Conservation (phyloP, 2,113 vertebrate genomes). For the Archocentrus centrarchus region DNA sequence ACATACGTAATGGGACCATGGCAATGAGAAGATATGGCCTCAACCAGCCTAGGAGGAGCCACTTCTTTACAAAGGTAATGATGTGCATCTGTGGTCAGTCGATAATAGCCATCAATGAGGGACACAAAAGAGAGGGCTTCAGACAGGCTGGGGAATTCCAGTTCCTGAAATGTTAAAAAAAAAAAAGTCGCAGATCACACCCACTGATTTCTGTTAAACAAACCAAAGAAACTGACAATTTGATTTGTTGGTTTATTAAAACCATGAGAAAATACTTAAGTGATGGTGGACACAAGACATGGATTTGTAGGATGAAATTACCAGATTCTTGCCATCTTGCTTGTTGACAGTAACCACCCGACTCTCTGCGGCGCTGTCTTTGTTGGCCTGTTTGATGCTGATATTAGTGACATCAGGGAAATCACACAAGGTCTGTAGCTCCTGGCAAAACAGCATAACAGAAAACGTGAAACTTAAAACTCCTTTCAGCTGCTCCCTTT, state of each 20-base stretch:
- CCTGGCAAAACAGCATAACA: conserved; percentile 74
- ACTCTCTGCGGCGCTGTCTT: conserved; percentile 89
- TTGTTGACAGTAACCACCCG: conserved; percentile 95
- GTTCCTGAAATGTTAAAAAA: conserved; percentile 82
- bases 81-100: conserved; percentile 93
- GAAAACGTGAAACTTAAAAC: neutral
- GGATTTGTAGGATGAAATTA: conserved; percentile 61
- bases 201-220: neutral
- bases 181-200: neutral
- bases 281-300: neutral
- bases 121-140: conserved; percentile 96
- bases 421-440: conserved; percentile 93
- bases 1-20: conserved; percentile 96
- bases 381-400: conserved; percentile 92
- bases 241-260: neutral
- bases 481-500: too few species aligned
- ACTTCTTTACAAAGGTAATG: conserved; percentile 99
- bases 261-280: neutral
- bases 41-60: conserved; percentile 91
- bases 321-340: conserved; percentile 93
- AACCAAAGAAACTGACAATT: neutral
- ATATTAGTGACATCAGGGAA: conserved; percentile 96
- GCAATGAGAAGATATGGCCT: conserved; percentile 91
- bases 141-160: conserved; percentile 89
- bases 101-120: conserved; percentile 95